These are phyloP conservation scores for Morinoia aosen DNA, from an alignment of 2,888 invertebrate genomes.

Conservation along the genomic window DNA sequence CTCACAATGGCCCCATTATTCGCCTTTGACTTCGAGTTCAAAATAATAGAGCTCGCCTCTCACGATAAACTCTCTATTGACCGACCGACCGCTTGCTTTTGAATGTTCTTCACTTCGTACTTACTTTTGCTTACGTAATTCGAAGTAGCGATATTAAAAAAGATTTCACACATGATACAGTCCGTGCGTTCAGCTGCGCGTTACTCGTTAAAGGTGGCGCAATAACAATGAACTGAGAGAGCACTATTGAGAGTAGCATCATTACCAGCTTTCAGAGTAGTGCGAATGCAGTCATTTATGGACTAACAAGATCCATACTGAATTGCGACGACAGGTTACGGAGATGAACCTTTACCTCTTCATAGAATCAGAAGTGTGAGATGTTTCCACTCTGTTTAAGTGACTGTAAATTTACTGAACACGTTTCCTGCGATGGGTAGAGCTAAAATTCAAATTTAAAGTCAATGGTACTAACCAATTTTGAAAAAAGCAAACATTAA, in stretches of 20 bases:
- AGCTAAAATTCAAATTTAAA: too few species aligned
- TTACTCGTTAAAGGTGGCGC: neutral
- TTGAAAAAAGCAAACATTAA: too few species aligned
- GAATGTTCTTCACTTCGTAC: neutral
- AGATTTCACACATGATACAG: neutral
- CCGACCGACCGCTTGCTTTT: neutral
- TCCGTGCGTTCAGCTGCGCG: neutral
- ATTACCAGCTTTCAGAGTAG: neutral
- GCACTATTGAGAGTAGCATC: neutral
- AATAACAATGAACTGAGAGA: neutral
- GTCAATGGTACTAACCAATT: too few species aligned
- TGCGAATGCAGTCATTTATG: too few species aligned
- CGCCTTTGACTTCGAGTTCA: constrained; percentile 27
- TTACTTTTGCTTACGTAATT: neutral
- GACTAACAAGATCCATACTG: too few species aligned
- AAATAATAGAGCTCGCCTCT: constrained; percentile 8
- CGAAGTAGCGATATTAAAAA: neutral
- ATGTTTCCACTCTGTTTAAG: too few species aligned
- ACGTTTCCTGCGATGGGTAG: too few species aligned
- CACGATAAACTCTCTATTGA: neutral
- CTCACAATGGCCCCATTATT: neutral
- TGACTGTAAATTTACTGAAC: too few species aligned
- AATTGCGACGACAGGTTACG: too few species aligned
- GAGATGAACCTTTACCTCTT: too few species aligned
- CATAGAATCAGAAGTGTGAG: too few species aligned